Evolutionary conservation across 53 echinoderm and acorn worm species (phyloP).

Genomic region (Astropecten irregularis): DNA sequence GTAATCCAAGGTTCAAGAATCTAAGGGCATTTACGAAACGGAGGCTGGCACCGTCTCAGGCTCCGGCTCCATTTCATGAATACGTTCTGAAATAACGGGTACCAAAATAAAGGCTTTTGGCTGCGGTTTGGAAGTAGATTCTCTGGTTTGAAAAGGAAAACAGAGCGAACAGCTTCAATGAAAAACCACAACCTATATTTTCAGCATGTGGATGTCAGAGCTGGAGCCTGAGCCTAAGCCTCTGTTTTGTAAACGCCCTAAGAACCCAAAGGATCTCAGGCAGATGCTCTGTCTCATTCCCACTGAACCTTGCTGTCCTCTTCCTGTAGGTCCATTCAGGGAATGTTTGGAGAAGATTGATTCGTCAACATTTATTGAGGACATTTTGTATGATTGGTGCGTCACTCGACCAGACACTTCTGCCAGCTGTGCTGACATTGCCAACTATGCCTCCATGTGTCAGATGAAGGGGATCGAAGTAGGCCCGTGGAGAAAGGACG

Average conservation of each 20-base stretch:
- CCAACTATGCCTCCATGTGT: slow-evolving; percentile 59
- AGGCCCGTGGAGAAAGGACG: slow-evolving; percentile 49
- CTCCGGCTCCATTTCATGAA: too few relatives aligned
- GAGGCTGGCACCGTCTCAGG: background rate
- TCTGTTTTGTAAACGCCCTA: background rate
- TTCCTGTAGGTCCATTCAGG: slow-evolving; percentile 65
- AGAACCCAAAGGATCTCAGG: background rate
- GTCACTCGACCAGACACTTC: slow-evolving; percentile 10
- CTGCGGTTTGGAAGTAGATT: too few relatives aligned
- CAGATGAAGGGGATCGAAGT: slow-evolving; percentile 30
- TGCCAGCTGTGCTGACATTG: slow-evolving; percentile 42
- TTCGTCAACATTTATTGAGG: slow-evolving; percentile 18
- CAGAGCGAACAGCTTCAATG: too few relatives aligned
- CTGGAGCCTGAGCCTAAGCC: too few relatives aligned
- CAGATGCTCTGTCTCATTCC: background rate
- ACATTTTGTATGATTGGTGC: slow-evolving; percentile 64
- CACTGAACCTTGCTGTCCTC: too few relatives aligned
- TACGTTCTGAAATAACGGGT: too few relatives aligned
- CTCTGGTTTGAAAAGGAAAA: too few relatives aligned
- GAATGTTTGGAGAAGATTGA: slow-evolving; percentile 43
- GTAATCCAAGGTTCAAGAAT: too few relatives aligned
- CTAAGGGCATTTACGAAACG: background rate
- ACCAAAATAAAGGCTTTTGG: too few relatives aligned
- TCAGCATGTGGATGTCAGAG: too few relatives aligned
- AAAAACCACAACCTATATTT: too few relatives aligned